Base-by-base conservation (phyloP, 2,888 invertebrate genomes). In the Silvanus unidentatus region DNA sequence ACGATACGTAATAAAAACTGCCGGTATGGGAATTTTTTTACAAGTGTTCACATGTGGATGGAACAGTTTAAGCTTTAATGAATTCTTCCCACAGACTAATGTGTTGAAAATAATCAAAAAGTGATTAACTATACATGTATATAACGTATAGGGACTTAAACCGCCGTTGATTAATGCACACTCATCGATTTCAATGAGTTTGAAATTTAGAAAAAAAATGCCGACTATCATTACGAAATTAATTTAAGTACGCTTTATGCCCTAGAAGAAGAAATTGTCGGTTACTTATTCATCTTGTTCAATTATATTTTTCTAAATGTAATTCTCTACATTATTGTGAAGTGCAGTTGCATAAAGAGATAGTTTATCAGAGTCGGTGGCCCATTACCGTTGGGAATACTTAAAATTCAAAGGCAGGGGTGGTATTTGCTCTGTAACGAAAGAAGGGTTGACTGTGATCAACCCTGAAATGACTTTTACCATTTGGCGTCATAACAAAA, bases 401-500 rank as follows among this genome's bases (percentile, higher is more conserved):
- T 41, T 46, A 53, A 50, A 53, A 53, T 39, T 44, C 44, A 38
- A 42, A 46, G 45, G 52, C 45, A 38, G 44, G 49, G 55, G 52
- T 47, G 49, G 38, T 46, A 48, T n/a, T n/a, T n/a, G n/a, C n/a
- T n/a, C n/a, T 32, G n/a, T 32, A 32, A 39, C 45, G 47, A 53
- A 51, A 48, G 53, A 57, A 55, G 55, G 57, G 55, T 55, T 55
- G 57, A 49, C 49, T 49, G 48, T 46, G 41, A 22, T 22, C 50
- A 48, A 45, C 53, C 54, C 55, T 45, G 49, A 55, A 58, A 58
- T 54, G 60, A 60, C 62, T 62, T 60, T 54, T 60, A 60, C 60
- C 63, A 62, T 57, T 59, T 59, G 62, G 59, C 58, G 55, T 60
- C 58, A 62, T 59, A 63, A 66, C 65, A 64, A 65, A 65, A 62